Conservation (phyloP, 1,140 invertebrate species). For the Cataglyphis hispanica region DNA sequence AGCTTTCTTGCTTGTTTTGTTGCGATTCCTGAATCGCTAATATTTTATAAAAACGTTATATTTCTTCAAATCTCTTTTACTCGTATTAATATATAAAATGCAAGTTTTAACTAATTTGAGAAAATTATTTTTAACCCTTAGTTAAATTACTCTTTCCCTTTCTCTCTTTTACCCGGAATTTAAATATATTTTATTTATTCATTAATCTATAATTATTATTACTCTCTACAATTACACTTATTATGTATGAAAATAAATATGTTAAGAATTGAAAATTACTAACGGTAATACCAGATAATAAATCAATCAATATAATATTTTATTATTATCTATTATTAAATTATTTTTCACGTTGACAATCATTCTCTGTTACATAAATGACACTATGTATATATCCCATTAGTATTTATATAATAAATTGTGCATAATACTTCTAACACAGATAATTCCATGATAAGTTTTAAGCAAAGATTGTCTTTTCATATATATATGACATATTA, state of each 20-base stretch:
- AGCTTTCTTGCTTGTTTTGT: too few relatives aligned
- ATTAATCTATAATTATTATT: not conserved
- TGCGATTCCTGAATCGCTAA: too few relatives aligned
- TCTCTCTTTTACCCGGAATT: not conserved
- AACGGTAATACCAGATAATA: not conserved
- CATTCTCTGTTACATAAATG: not conserved
- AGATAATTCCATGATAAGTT: not conserved
- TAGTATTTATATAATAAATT: too few relatives aligned
- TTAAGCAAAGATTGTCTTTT: not conserved
- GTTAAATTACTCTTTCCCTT: not conserved
- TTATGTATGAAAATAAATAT: not conserved
- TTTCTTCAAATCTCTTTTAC: not conserved
- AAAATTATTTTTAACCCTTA: not conserved
- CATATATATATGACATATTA: not conserved
- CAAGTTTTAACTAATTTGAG: not conserved
- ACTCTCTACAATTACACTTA: not conserved
- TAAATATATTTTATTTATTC: not conserved
- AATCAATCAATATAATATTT: not conserved
- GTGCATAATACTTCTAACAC: too few relatives aligned
- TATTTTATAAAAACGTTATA: not conserved
- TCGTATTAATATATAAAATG: not conserved
- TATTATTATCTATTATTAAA: not conserved
- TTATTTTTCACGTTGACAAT: not conserved
- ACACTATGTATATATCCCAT: too few relatives aligned
- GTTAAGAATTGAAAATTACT: not conserved